A percentile compares a stretch with the other conserved stretches of the same genome.
These are phyloP conservation scores for Cryptoleucopteryx plumbea DNA, from an alignment of 2,113 vertebrate genomes.

Conservation along the genomic window DNA sequence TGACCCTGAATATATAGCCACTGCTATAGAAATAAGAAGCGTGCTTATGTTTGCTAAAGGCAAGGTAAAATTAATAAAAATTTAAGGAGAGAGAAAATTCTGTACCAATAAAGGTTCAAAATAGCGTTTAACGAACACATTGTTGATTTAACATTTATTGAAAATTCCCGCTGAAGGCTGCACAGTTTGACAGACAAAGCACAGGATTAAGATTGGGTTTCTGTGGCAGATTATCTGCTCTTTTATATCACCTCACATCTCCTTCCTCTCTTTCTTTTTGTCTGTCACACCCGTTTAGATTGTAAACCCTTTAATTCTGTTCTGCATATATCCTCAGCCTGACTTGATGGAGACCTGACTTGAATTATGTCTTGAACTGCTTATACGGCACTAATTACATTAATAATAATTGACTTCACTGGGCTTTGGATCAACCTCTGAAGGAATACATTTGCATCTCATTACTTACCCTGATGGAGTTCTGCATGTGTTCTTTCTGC, in stretches of 20 bases:
- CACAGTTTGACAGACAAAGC: background rate
- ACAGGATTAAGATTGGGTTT: background rate
- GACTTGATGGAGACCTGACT: background rate
- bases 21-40: background rate
- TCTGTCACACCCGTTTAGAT: background rate
- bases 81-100: background rate
- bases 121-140: background rate
- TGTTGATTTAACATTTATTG: background rate
- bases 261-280: background rate
- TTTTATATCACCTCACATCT: background rate
- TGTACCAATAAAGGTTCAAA: background rate
- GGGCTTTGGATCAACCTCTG: slow-evolving; percentile 38
- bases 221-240: background rate
- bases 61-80: background rate
- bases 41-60: background rate
- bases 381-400: slow-evolving; percentile 49
- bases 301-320: background rate
- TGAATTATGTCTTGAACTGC: slow-evolving; percentile 23
- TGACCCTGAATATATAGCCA: background rate
- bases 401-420: slow-evolving; percentile 57
- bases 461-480: background rate
- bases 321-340: background rate
- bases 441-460: slow-evolving; percentile 54
- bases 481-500: background rate
- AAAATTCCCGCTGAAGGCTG: background rate